Base-by-base conservation (phyloP, 2,888 invertebrate species). In the Dichetophora obliterata region DNA sequence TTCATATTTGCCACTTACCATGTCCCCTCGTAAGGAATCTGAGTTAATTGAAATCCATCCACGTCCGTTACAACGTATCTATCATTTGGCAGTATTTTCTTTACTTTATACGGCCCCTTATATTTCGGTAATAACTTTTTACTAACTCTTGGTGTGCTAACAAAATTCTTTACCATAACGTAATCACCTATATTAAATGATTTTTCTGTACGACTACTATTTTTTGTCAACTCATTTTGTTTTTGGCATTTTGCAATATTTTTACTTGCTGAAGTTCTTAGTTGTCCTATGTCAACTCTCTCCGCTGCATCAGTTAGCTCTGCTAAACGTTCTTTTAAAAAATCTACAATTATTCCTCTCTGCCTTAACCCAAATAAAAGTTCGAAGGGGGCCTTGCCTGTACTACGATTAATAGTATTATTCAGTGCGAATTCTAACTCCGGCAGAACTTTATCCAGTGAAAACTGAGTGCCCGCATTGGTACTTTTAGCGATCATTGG, bases 11-110 rank as follows among this genome's bases (percentile, higher is more conserved):
- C 54, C 34, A 19, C 71, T 54, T 54, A 54, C 76, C 77, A 77
- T 16, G 75, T 72, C n/a, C 65, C 72, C 19, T 34, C 16, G 48
- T 77, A 77, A 4, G 77, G 77, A 34, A 77, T 22, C 1, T 71
- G 59, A 3, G 77, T 27, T 48, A 65, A 70, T 3, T 78, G 73
- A 52, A 78, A 73, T 27, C 78, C 72, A 43, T 69, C 78, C 22
- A 78, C 63, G n/a, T 72, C 73, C 50, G 66, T 70, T 16, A 76
- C 5, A 22, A 78, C 6, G 43, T 78, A 78, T 59, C 73, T 76
- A 52, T 77, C 77, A 71, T 78, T 73, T 22, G 71, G 71, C 31
- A 75, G 27, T 19, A 75, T 59, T 48, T 77, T 77, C 11, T 27
- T 43, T 16, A 77, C 57, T 43, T 66, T 63, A 19, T 77, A 77